Evolutionary conservation across 1,140 invertebrate genomes (phyloP), one percentile per base, ranked within the genome.

Genomic region (Calephelis nemesis): DNA sequence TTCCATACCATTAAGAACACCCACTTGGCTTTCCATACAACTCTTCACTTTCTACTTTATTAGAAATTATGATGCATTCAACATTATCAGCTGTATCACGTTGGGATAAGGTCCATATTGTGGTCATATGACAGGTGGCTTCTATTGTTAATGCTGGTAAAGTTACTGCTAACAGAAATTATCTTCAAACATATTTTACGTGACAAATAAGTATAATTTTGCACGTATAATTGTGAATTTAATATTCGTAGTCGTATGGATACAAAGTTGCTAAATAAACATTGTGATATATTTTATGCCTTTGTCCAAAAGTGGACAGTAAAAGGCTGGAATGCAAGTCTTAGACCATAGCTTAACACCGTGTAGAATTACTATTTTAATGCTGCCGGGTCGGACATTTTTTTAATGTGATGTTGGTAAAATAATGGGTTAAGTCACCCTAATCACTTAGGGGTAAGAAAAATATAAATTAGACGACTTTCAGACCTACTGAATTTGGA

Each of bases 131-230:
- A 60, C 54, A 60, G 54, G 54, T 60, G 30, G 30, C 30, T 39
- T 39, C 54, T 12, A 60, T 60, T 60, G 54, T 60, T 60, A 60
- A 39, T 39, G 39, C 30, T 60, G 30, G 54, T 60, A 39, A 60
- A 60, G 54, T 60, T 60, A 60, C 54, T 60, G 39, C 54, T 60
- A 40, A 60, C 58, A 60, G 58, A 60, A 60, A 60, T 60, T 60
- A 60, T 40, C 58, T 30, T 60, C 58, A 60, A 30, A 60, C 58
- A 60, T 60, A 60, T 60, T 60, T 40, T 39, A 60, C 58, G 58
- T 60, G 58, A 60, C 58, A 60, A 60, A 60, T 40, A 39, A 39
- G 11, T 39, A 39, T 60, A 60, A 60, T 11, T 60, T 40, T n/a
- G 7, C 19, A 58, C 54, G 39, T 40, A 60, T 40, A 42, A 60